These are phyloP conservation scores for Avahi laniger DNA, from an alignment of 2,797 vertebrate genomes.

Conservation along the genomic window DNA sequence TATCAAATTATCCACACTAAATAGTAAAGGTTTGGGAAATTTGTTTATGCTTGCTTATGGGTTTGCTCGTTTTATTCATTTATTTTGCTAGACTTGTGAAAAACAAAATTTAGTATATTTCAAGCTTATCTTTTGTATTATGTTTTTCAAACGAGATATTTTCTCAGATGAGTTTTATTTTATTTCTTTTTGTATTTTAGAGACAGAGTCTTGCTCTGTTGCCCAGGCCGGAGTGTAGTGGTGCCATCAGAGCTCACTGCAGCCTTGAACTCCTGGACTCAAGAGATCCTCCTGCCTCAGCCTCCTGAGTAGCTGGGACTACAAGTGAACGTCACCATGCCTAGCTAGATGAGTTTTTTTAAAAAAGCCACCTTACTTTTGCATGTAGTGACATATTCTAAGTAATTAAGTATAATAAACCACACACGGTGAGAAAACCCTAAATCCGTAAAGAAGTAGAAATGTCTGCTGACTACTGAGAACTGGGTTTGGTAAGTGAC, in stretches of 20 bases:
- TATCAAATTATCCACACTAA: not conserved
- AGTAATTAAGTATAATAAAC: constrained; percentile 53
- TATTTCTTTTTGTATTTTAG: too few species aligned
- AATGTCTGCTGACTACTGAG: not conserved
- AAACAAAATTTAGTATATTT: constrained; percentile 34
- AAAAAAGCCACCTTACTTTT: constrained; percentile 21
- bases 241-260: not conserved
- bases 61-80: constrained; percentile 30
- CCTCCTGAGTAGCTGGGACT: not conserved
- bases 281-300: not conserved
- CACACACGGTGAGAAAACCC: not conserved
- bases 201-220: too few species aligned
- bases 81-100: constrained; percentile 16
- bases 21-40: not conserved
- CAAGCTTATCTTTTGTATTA: not conserved
- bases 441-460: not conserved
- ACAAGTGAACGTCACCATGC: not conserved
- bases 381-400: not conserved
- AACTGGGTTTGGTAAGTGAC: constrained; percentile 40
- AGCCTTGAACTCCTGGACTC: not conserved
- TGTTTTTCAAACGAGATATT: constrained; percentile 8
- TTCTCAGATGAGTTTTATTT: constrained; percentile 26
- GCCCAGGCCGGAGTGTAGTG: too few species aligned
- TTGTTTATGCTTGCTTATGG: not conserved
- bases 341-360: constrained; percentile 21